Evolutionary conservation across 2,888 invertebrate species (phyloP).

Genomic region (Panorpa germanica): DNA sequence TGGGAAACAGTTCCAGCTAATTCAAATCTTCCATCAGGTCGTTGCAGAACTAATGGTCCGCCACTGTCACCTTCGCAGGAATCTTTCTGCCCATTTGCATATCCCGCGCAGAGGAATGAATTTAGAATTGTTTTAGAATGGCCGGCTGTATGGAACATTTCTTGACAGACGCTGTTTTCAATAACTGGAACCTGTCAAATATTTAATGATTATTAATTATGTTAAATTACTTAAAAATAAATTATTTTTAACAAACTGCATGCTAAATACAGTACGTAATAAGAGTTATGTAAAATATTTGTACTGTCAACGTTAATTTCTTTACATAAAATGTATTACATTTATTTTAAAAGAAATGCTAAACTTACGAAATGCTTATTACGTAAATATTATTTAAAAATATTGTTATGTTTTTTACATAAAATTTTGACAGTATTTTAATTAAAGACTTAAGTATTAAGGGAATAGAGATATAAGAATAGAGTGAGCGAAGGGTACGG

Average conservation of each 20-base stretch:
- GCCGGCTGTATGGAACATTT: constrained; percentile 83
- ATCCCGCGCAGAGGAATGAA: constrained; percentile 83
- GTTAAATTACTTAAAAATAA: neutral
- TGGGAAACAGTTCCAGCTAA: constrained; percentile 84
- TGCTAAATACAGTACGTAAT: neutral
- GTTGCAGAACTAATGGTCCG: constrained; percentile 68
- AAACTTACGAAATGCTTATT: too few species aligned
- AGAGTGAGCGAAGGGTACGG: too few species aligned
- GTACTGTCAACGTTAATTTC: too few species aligned
- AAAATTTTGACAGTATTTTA: too few species aligned
- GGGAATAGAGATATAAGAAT: too few species aligned
- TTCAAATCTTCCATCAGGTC: constrained; percentile 71
- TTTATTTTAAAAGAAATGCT: too few species aligned
- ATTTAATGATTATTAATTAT: too few species aligned
- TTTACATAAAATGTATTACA: too few species aligned
- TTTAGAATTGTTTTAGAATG: constrained; percentile 72
- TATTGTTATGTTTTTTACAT: too few species aligned
- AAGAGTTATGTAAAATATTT: neutral
- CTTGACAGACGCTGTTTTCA: constrained; percentile 79
- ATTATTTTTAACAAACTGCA: neutral
- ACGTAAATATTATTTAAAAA: too few species aligned
- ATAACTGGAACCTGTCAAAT: constrained; percentile 77
- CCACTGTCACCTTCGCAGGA: constrained; percentile 92
- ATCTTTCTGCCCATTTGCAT: constrained; percentile 80
- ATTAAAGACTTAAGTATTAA: too few species aligned